Evolutionary conservation across 2,797 vertebrate species (phyloP).

Genomic region (Pelobates cultripes): DNA sequence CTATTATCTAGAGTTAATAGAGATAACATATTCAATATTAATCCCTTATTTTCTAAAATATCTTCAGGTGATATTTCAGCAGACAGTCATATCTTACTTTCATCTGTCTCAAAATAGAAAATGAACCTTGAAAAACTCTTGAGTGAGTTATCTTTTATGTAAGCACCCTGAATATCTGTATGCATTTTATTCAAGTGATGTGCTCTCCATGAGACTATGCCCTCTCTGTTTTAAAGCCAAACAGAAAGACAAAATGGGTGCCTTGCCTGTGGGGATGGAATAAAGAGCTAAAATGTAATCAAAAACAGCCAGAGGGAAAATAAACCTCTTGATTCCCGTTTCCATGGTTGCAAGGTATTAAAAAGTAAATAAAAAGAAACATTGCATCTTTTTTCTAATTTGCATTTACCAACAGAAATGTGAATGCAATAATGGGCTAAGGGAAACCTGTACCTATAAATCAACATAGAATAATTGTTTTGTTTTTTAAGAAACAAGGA

Average conservation of each 20-base stretch:
- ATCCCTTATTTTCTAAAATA: too few species aligned
- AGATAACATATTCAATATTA: too few species aligned
- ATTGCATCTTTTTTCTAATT: background rate
- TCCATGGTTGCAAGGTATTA: constrained; percentile 12
- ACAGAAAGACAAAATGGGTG: background rate
- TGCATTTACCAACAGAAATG: background rate
- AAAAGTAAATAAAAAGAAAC: background rate
- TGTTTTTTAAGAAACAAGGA: background rate
- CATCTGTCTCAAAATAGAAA: too few species aligned
- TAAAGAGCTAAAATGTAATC: background rate
- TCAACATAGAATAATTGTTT: background rate
- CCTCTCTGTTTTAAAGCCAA: background rate
- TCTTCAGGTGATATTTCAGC: too few species aligned
- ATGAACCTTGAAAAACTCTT: too few species aligned
- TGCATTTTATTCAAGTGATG: background rate
- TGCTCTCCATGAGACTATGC: background rate
- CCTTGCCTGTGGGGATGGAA: background rate
- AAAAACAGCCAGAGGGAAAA: background rate
- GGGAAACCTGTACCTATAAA: background rate
- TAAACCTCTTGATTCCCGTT: constrained; percentile 5
- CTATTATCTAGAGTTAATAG: too few species aligned
- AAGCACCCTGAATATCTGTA: background rate
- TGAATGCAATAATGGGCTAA: background rate
- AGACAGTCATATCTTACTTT: too few species aligned
- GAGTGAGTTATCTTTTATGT: background rate